Base-by-base conservation (phyloP, 2,888 invertebrate genomes). In the Lasioglossum calceatum region DNA sequence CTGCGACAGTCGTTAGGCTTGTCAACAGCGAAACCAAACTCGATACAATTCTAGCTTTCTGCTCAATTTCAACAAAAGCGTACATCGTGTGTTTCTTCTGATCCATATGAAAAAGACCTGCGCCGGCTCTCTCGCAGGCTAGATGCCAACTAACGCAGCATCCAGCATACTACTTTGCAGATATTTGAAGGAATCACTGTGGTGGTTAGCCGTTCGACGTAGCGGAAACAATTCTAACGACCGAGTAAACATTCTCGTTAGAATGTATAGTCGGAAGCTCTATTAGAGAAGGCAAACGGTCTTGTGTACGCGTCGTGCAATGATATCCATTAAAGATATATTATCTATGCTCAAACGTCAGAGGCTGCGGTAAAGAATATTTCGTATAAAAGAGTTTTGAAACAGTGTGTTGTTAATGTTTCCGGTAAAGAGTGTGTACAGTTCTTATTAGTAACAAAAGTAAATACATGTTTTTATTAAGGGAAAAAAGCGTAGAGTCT, bases 11-110 rank as follows among this genome's bases (percentile, higher is more conserved):
- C 89, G 88, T 91, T 87, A 87, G 16, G 64, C 82, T 89, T 75
- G 88, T 88, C 88, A 88, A 90, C 81, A 82, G 87, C 86, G 58
- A 89, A 91, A 92, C 90, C 92, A 90, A 92, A 92, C 87, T 88
- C 84, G 83, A 91, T 89, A 88, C 80, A 80, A 50, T 50, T 86
- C 78, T 90, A 87, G 90, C 90, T 91, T 92, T 91, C 90, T 89
- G 93, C 91, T 92, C 92, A 90, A 92, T 88, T 88, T 79, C 79
- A 80, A 71, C 77, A 67, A 54, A 87, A 82, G 82, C 83, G 84
- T 79, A 79, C 81, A 47, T 89, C 54, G 87, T 83, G 81, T 87
- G 88, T 91, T 87, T 74, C 88, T 85, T 85, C 84, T 79, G 79
- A 81, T 82, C 79, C 76, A 58, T 4, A 58, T 4, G 54, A 12